Evolutionary conservation across 2,113 vertebrate genomes (phyloP).

Genomic region (Rhinoptilus africanus): DNA sequence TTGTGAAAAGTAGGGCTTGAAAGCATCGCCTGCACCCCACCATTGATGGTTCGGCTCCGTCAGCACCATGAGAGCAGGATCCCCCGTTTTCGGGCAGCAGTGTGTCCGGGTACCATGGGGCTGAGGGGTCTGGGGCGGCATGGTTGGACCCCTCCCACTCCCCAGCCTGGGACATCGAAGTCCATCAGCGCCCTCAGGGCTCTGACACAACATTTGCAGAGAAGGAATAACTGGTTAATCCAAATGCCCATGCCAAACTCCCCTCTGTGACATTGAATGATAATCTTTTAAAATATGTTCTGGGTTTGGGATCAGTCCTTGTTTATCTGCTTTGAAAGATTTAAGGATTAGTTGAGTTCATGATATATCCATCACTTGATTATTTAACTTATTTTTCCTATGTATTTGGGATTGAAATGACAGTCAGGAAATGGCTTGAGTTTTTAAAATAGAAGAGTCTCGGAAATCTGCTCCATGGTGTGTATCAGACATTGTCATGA

Average conservation of each 20-base stretch:
- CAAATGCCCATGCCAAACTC: not conserved
- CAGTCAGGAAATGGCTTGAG: not conserved
- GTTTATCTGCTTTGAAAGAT: conserved; percentile 58
- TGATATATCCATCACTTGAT: conserved; percentile 52
- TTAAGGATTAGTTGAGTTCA: conserved; percentile 41
- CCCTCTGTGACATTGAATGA: conserved; percentile 43
- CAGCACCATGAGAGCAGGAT: not conserved
- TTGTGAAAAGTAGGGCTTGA: not conserved
- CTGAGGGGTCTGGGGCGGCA: rapidly evolving
- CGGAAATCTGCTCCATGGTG: not conserved
- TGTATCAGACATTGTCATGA: rapidly evolving
- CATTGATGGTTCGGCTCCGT: rapidly evolving
- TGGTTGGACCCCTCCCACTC: not conserved
- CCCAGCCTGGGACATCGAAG: not conserved
- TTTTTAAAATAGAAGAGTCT: not conserved
- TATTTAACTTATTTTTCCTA: conserved; percentile 44
- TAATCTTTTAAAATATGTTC: conserved; percentile 51
- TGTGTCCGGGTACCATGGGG: rapidly evolving
- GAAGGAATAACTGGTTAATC: not conserved
- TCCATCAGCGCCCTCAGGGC: not conserved
- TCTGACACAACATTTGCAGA: not conserved
- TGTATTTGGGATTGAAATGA: not conserved
- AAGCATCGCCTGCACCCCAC: not conserved
- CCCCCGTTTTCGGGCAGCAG: rapidly evolving
- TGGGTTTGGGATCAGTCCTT: conserved; percentile 42